These are phyloP conservation scores for Hexactinellida sp. DNA, from an alignment of 37 sponge, comb jelly and placozoan species.

Conservation along the genomic window DNA sequence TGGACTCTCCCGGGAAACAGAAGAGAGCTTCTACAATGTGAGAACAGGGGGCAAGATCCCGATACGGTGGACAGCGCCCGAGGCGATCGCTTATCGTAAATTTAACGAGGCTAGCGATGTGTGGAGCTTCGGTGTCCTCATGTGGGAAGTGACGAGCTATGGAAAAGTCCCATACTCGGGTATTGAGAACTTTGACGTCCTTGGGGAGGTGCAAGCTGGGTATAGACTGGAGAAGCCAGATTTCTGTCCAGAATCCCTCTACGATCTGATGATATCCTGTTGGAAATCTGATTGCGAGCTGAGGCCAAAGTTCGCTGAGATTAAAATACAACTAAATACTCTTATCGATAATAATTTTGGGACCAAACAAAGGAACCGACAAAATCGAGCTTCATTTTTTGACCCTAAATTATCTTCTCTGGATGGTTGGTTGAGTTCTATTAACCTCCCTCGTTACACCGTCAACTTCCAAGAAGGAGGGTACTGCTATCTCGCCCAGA, in stretches of 20 bases:
- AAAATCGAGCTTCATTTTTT: not conserved
- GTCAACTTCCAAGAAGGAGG: not conserved
- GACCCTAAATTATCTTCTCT: not conserved
- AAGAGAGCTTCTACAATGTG: conserved; percentile 22
- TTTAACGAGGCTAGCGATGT: not conserved
- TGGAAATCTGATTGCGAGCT: not conserved
- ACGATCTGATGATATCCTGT: not conserved
- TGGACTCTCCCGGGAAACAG: conserved; percentile 27
- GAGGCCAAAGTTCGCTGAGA: not conserved
- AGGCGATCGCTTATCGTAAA: conserved; percentile 17
- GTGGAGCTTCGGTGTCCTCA: conserved; percentile 2
- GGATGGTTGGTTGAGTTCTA: not conserved
- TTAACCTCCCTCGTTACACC: not conserved
- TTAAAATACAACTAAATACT: not conserved
- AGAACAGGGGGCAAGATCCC: conserved; percentile 21
- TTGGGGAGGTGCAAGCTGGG: not conserved
- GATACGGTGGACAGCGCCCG: conserved; percentile 26
- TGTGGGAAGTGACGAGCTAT: not conserved
- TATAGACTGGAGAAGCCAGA: not conserved
- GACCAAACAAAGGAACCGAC: not conserved
- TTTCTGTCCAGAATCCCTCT: not conserved
- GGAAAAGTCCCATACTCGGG: not conserved
- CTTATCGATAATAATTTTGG: conserved; percentile 6
- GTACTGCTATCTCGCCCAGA: not conserved
- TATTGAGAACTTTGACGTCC: not conserved